Conservation (phyloP, 2,888 invertebrate species). For the Mantis religiosa region DNA sequence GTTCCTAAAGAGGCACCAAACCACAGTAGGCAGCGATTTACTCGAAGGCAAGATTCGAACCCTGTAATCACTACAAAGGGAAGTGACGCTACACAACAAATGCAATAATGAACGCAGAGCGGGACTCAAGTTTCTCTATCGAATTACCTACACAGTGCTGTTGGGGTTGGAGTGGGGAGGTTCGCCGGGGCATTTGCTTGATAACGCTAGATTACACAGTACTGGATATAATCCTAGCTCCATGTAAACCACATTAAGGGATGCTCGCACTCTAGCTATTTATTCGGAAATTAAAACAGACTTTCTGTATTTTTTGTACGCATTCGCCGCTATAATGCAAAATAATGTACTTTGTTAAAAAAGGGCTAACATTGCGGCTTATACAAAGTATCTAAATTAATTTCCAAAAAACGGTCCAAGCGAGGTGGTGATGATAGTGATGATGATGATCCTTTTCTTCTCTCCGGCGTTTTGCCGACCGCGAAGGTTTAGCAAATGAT, state of each 20-base stretch:
- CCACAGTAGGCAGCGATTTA: not conserved
- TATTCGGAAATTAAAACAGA: not conserved
- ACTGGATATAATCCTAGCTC: not conserved
- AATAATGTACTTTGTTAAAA: not conserved
- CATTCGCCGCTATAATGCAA: not conserved
- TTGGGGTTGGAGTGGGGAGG: not conserved
- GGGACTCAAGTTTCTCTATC: not conserved
- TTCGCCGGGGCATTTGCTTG: not conserved
- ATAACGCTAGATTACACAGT: conserved; percentile 1
- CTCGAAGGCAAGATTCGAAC: not conserved
- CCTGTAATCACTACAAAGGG: not conserved
- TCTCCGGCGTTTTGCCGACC: not conserved
- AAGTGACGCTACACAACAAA: not conserved
- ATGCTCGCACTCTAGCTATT: not conserved
- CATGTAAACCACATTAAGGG: not conserved
- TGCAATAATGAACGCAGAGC: not conserved
- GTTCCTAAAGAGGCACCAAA: no score
- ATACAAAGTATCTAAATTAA: not conserved
- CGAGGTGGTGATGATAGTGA: not conserved
- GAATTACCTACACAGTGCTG: not conserved
- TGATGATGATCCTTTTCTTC: not conserved
- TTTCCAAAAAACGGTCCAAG: not conserved
- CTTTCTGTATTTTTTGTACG: not conserved
- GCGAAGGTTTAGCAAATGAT: no score
- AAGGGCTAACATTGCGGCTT: not conserved